These are phyloP conservation scores for Peromyscus leucopus DNA, from an alignment of 2,113 vertebrate species.

Conservation along the genomic window DNA sequence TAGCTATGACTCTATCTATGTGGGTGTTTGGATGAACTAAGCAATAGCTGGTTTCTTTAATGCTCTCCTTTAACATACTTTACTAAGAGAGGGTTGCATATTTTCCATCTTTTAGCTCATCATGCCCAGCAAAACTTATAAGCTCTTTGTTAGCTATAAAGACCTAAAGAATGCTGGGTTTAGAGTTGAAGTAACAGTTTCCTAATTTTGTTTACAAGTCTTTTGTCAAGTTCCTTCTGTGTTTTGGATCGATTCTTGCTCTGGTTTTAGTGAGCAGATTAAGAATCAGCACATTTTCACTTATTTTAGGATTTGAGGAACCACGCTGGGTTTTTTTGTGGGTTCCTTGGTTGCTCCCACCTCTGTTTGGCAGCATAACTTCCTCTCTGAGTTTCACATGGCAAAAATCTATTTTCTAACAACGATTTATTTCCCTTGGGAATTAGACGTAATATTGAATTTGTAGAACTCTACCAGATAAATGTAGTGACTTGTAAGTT, in stretches of 20 bases:
- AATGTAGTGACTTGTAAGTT: not conserved
- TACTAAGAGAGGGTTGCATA: not conserved
- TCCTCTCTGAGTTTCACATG: conserved; percentile 51
- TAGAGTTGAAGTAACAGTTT: not conserved
- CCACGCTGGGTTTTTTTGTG: not conserved
- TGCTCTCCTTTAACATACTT: not conserved
- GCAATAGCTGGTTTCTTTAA: not conserved
- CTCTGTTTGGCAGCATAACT: conserved; percentile 35
- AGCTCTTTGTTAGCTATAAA: not conserved
- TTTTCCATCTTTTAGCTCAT: not conserved
- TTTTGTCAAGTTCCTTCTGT: not conserved
- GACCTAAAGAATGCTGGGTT: not conserved
- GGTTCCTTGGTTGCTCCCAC: too few relatives aligned
- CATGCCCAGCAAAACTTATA: not conserved
- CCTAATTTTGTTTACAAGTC: not conserved
- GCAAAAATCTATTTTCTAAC: conserved; percentile 43
- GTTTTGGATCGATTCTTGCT: not conserved
- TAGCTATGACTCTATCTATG: not conserved
- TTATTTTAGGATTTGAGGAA: conserved; percentile 78
- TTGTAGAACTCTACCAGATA: not conserved
- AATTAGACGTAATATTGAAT: not conserved
- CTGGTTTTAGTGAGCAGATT: not conserved
- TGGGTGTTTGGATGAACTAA: not conserved
- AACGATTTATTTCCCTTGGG: not conserved
- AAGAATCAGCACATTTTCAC: conserved; percentile 69